phyloP scores from a whole-genome alignment of 2,113 vertebrate species.

The Periophthalmodon schlosseri region DNA sequence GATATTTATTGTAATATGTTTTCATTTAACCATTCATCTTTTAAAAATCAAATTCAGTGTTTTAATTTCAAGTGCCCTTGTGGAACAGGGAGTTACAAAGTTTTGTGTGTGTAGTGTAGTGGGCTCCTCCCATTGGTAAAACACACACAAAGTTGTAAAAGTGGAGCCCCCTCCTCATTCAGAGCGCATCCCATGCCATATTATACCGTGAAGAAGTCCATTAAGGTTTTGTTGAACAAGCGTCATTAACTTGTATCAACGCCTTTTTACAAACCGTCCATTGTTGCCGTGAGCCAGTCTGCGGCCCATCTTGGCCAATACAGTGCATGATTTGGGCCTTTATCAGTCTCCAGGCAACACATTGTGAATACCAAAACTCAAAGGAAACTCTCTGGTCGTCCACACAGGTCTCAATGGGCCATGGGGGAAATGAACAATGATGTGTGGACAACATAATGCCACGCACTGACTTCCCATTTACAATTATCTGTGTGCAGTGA shows the following conservation, averaged over 20 bases:
- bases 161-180: constrained; percentile 71
- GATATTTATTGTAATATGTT: neutral
- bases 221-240: constrained; percentile 97
- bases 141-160: constrained; percentile 70
- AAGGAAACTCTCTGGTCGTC: constrained; percentile 97
- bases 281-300: constrained; percentile 93
- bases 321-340: constrained; percentile 93
- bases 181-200: constrained; percentile 88
- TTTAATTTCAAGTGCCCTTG: neutral
- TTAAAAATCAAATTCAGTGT: neutral
- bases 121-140: constrained; percentile 61
- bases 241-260: constrained; percentile 99
- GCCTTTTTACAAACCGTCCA: constrained; percentile 92
- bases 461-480: constrained; percentile 99
- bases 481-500: constrained; percentile 99
- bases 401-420: constrained; percentile 95
- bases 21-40: neutral
- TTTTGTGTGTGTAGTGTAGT: constrained; percentile 21
- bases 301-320: constrained; percentile 95
- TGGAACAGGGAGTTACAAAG: neutral
- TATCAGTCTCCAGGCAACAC: constrained; percentile 99
- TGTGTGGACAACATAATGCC: constrained; percentile 97
- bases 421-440: constrained; percentile 97
- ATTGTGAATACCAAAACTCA: constrained; percentile 99
- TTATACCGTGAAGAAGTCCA: constrained; percentile 95